phyloP scores from a whole-genome alignment of 2,888 invertebrate genomes.

The Sisyra nigra region DNA sequence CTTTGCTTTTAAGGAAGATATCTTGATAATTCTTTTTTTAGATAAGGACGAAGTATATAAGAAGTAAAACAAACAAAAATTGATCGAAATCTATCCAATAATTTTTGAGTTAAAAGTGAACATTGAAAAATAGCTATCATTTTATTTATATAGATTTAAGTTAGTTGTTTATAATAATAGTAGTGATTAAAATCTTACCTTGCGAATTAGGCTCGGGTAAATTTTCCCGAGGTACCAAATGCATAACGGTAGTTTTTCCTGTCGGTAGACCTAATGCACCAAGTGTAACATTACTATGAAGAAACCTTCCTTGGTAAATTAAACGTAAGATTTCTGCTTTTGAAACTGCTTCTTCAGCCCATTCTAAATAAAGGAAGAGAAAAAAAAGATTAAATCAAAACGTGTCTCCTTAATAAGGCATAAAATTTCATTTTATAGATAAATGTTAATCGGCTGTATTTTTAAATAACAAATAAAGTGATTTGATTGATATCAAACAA shows the following conservation, averaged over 20 bases:
- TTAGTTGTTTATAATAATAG: neutral
- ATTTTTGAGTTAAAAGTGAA: no score
- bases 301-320: slow-evolving; percentile 98
- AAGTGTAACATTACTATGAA: slow-evolving; percentile 97
- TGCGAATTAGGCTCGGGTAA: slow-evolving; percentile 97
- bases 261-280: slow-evolving; percentile 93
- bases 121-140: no score
- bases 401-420: neutral
- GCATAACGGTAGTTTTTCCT: slow-evolving; percentile 99
- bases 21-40: no score
- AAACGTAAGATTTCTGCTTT: slow-evolving; percentile 95
- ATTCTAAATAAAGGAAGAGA: slow-evolving; percentile 52
- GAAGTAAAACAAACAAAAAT: no score
- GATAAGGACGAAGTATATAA: no score
- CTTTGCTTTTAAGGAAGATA: no score
- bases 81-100: no score
- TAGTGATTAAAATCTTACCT: slow-evolving; percentile 38
- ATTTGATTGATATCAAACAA: no score
- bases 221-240: slow-evolving; percentile 97
- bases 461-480: neutral
- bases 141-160: no score
- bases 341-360: slow-evolving; percentile 89
- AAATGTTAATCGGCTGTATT: neutral
- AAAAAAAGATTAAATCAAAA: slow-evolving; percentile 13
- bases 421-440: neutral